Evolutionary conservation across 2,113 vertebrate species (phyloP), one percentile per base, ranked within the genome.

Genomic region (Plecotus auritus): DNA sequence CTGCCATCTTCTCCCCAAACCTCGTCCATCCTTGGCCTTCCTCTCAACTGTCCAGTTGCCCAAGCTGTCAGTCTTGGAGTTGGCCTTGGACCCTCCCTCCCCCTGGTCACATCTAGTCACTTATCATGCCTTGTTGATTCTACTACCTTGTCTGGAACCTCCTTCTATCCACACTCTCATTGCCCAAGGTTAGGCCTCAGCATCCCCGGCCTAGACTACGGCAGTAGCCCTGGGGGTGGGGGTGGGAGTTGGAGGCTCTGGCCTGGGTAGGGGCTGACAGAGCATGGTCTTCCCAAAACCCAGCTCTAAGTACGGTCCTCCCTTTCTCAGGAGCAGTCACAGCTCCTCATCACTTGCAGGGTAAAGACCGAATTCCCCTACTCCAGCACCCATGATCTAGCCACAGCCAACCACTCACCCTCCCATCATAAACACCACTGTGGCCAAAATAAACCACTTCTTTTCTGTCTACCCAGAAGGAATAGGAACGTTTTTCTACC

Each of bases 221-320:
- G 10, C 0, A 0, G 22, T 18, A 56, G 32, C 49, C 28, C 22
- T 2, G 1, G 20, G 42, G 40, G 17, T 51, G 2, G 59, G 23
- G 56, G 56, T 56, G 54, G 26, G 13, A 28, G 37, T 54, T n/a
- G n/a, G 9, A 30, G 59, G n/a, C n/a, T 59, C 40, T n/a, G 7
- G 11, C 17, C 45, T 42, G 0, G 4, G 5, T 16, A 11, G 28
- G 49, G 37, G 35, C 26, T 3, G 23, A 30, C 17, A 42, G 26
- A 61, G 42, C 35, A 4, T 0, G 1, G 18, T 8, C 32, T 73
- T 64, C 80, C 49, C 7, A 7, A 30, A 67, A 35, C 26, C 32
- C 77, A 28, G 17, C 28, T 66, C 42, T 35, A 26, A 54, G 13
- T 20, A 14, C 5, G 28, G n/a, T n/a, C 61, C 13, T 82, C 18